Evolutionary conservation across 1,140 invertebrate genomes (phyloP).

Genomic region (Archivesica marissinica): DNA sequence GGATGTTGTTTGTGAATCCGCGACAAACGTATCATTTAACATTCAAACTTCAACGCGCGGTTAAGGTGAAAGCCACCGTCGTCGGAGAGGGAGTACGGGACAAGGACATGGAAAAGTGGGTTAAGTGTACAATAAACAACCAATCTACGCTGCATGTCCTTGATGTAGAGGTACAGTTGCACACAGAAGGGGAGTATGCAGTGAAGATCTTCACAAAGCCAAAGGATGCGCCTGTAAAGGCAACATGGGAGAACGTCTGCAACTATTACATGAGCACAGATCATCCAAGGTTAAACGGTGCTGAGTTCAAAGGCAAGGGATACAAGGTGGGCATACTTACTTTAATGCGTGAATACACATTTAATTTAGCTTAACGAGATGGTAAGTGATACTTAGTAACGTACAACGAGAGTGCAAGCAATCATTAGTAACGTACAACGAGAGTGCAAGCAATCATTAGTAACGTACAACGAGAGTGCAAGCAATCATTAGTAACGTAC

Average conservation of each 20-base stretch:
- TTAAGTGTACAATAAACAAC: conserved; percentile 40
- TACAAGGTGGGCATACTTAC: no score
- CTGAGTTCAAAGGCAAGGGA: conserved; percentile 27
- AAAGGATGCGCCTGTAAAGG: not conserved
- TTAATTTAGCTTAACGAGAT: no score
- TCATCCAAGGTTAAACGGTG: conserved; percentile 39
- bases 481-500: no score
- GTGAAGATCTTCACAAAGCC: conserved; percentile 25
- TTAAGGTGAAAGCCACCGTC: conserved; percentile 24
- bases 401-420: no score
- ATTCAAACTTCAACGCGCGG: conserved; percentile 22
- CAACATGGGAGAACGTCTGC: conserved; percentile 40
- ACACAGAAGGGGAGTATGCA: conserved; percentile 47
- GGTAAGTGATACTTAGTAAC: no score
- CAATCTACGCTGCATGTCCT: conserved; percentile 33
- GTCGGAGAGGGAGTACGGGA: conserved; percentile 11
- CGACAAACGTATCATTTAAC: conserved; percentile 41
- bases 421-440: no score
- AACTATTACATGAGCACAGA: conserved; percentile 60
- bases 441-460: no score
- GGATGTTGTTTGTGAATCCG: conserved; percentile 49
- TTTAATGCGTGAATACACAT: no score
- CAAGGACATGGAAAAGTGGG: conserved; percentile 40
- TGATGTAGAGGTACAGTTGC: conserved; percentile 27
- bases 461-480: no score